A percentile compares a stretch with the other conserved stretches of the same genome.
These are phyloP conservation scores for Hippoglossus hippoglossus DNA, from an alignment of 2,797 vertebrate genomes.

Conservation along the genomic window DNA sequence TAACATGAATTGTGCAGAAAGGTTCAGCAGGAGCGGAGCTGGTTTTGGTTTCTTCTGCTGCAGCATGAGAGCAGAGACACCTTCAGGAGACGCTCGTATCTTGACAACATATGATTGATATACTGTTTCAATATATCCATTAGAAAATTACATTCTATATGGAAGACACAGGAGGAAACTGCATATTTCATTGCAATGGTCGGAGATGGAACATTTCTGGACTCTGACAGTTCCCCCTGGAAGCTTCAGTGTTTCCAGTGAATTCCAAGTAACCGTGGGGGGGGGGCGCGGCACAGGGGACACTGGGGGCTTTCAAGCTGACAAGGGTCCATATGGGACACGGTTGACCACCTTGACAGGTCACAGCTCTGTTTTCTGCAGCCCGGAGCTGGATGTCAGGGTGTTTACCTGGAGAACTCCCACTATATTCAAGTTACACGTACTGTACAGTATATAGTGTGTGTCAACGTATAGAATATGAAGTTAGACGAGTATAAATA, in stretches of 20 bases:
- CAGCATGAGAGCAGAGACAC: not conserved
- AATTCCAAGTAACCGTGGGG: conserved; percentile 25
- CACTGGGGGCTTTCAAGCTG: conserved; percentile 37
- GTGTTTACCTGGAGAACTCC: not conserved
- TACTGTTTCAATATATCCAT: not conserved
- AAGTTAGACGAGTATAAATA: conserved; percentile 30
- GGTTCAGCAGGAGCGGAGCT: no score
- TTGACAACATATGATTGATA: not conserved
- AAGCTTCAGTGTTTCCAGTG: conserved; percentile 4
- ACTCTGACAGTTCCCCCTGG: conserved; percentile 32
- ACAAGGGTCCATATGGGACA: conserved; percentile 61
- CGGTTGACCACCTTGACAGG: conserved; percentile 51
- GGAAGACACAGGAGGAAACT: not conserved
- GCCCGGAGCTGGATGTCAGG: conserved; percentile 31
- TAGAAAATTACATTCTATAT: not conserved
- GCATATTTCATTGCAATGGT: not conserved
- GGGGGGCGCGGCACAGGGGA: conserved; percentile 24
- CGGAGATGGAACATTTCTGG: conserved; percentile 12
- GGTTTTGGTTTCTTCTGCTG: no score
- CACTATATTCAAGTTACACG: not conserved
- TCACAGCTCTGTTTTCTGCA: conserved; percentile 48
- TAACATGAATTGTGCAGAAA: no score
- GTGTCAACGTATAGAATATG: conserved; percentile 11
- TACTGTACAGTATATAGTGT: not conserved
- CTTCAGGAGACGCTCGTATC: not conserved